Conservation (phyloP, 2,888 invertebrate species). For the Rapana venosa region DNA sequence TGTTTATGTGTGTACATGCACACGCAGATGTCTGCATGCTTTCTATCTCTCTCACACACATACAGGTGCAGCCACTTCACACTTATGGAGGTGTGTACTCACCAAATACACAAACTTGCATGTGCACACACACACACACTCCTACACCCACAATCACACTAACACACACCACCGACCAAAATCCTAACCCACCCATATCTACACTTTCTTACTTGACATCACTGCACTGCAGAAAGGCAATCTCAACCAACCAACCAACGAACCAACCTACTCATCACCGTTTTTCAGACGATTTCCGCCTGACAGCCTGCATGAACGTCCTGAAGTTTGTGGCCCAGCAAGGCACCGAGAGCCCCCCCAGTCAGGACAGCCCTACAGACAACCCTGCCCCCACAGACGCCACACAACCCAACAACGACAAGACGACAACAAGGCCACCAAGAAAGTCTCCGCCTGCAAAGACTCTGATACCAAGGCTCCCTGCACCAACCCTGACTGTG, state of each 20-base stretch:
- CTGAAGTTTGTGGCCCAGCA: constrained; percentile 86
- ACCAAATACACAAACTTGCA: background rate
- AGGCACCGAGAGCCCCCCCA: constrained; percentile 50
- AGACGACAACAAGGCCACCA: background rate
- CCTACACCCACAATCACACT: background rate
- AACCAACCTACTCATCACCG: too few relatives aligned
- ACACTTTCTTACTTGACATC: background rate
- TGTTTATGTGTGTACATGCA: too few relatives aligned
- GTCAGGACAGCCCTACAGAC: background rate
- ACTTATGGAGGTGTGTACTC: too few relatives aligned
- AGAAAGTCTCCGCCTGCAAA: background rate
- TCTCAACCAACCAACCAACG: too few relatives aligned
- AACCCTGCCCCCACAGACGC: background rate
- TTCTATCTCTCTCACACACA: background rate
- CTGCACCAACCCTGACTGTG: constrained; percentile 70
- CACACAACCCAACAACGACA: too few relatives aligned
- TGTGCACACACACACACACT: background rate
- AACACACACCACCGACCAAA: background rate
- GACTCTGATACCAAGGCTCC: background rate
- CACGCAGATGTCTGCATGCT: background rate
- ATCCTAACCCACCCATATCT: background rate
- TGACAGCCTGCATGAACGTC: constrained; percentile 91
- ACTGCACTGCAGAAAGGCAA: too few relatives aligned
- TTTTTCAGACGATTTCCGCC: constrained; percentile 88
- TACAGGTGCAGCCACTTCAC: background rate